These are phyloP conservation scores for Callorhinus ursinus DNA, from an alignment of 2,113 vertebrate genomes.

Conservation along the genomic window DNA sequence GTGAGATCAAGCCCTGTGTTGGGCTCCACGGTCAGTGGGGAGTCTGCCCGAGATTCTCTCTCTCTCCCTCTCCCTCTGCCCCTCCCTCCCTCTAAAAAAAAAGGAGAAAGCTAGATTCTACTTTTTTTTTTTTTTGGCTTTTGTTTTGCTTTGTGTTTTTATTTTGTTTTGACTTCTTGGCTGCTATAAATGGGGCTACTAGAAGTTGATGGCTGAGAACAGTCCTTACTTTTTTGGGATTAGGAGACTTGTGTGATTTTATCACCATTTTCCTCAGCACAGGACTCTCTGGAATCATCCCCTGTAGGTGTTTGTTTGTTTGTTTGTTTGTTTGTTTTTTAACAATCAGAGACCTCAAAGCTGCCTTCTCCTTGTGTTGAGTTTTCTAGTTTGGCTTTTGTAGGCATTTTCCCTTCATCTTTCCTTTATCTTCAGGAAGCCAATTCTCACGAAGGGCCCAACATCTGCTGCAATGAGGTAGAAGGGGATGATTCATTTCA, in stretches of 20 bases:
- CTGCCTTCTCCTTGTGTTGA: not conserved
- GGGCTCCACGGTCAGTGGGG: not conserved
- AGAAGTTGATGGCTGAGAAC: not conserved
- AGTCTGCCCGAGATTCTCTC: not conserved
- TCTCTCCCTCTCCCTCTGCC: not conserved
- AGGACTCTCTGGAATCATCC: not conserved
- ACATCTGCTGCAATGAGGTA: not conserved
- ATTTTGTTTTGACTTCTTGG: not conserved
- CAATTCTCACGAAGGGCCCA: not conserved
- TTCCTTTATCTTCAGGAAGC: not conserved
- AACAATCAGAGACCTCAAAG: not conserved
- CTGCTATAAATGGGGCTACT: not conserved
- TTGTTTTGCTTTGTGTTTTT: not conserved
- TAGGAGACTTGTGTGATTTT: not conserved
- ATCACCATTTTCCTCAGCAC: not conserved
- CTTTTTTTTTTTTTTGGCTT: not conserved
- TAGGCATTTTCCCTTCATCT: not conserved
- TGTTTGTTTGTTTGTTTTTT: not conserved
- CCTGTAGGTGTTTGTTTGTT: not conserved
- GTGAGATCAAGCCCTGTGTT: not conserved
- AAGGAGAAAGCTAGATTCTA: not conserved
- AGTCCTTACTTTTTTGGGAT: not conserved
- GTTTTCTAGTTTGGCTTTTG: not conserved
- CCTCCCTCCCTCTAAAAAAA: not conserved
- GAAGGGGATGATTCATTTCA: not conserved